phyloP scores from a whole-genome alignment of 2,113 vertebrate genomes.

The Sturnira hondurensis region DNA sequence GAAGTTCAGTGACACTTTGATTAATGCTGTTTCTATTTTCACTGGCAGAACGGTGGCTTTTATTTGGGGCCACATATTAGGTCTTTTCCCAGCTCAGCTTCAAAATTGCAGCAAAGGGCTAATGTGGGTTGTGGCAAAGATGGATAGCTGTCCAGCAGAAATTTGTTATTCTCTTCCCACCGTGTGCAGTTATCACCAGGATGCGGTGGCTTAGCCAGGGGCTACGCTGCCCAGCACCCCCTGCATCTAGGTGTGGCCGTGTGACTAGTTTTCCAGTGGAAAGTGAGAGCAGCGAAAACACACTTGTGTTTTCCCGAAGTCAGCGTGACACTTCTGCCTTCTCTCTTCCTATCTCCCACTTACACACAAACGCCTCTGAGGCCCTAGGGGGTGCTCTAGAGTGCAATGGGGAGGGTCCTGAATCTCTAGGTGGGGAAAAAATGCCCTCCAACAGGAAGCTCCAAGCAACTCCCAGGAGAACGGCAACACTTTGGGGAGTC shows the following conservation, averaged over 20 bases:
- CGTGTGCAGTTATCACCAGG: neutral
- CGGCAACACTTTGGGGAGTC: neutral
- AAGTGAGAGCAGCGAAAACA: neutral
- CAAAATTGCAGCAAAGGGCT: neutral
- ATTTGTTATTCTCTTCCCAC: neutral
- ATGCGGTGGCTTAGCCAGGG: neutral
- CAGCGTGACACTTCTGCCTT: neutral
- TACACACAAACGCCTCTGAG: neutral
- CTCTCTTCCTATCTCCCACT: neutral
- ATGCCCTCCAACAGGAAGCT: neutral
- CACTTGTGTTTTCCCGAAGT: neutral
- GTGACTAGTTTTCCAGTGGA: neutral
- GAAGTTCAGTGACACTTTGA: conserved; percentile 51
- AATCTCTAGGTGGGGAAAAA: neutral
- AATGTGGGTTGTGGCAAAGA: neutral
- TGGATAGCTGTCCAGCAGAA: neutral
- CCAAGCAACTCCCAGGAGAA: neutral
- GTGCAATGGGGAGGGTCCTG: neutral
- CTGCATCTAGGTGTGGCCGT: neutral
- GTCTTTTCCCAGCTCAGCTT: conserved; percentile 16
- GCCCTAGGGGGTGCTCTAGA: neutral
- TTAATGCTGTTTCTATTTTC: conserved; percentile 51
- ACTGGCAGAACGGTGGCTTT: conserved; percentile 31
- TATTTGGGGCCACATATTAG: neutral
- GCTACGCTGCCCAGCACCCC: neutral